Conservation (phyloP, 2,888 invertebrate species). For the Limnephilus lunatus region DNA sequence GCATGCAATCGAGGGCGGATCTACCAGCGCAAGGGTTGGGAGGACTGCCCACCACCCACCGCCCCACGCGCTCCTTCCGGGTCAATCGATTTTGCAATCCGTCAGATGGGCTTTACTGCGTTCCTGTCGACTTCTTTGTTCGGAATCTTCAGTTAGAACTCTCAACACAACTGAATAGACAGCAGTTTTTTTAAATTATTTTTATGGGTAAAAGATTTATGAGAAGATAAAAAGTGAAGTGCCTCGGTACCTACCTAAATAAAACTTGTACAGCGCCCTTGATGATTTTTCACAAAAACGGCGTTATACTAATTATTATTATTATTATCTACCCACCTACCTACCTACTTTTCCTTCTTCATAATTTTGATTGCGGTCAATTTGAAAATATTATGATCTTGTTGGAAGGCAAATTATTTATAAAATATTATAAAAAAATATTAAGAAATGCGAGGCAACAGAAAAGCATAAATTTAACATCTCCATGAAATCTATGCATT, state of each 20-base stretch:
- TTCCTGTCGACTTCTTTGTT: background rate
- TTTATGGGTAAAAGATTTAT: no score
- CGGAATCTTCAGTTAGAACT: background rate
- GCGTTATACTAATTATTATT: no score
- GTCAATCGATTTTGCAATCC: slow-evolving; percentile 20
- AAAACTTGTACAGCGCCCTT: no score
- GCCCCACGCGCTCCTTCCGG: slow-evolving; percentile 7
- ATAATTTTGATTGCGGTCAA: background rate
- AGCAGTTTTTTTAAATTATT: background rate
- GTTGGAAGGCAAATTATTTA: background rate
- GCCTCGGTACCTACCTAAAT: no score
- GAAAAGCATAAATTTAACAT: background rate
- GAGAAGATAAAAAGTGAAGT: no score
- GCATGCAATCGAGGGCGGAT: slow-evolving; percentile 35
- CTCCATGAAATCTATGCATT: background rate
- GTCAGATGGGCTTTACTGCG: background rate
- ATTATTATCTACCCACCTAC: background rate
- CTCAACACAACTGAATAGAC: background rate
- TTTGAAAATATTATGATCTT: background rate
- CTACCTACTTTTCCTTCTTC: background rate
- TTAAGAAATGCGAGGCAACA: background rate
- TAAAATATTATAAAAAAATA: background rate
- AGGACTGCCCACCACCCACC: background rate
- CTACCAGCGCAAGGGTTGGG: slow-evolving; percentile 5
- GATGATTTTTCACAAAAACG: no score